These are phyloP conservation scores for Ramphastos sulfuratus DNA, from an alignment of 2,113 vertebrate genomes.

Conservation along the genomic window DNA sequence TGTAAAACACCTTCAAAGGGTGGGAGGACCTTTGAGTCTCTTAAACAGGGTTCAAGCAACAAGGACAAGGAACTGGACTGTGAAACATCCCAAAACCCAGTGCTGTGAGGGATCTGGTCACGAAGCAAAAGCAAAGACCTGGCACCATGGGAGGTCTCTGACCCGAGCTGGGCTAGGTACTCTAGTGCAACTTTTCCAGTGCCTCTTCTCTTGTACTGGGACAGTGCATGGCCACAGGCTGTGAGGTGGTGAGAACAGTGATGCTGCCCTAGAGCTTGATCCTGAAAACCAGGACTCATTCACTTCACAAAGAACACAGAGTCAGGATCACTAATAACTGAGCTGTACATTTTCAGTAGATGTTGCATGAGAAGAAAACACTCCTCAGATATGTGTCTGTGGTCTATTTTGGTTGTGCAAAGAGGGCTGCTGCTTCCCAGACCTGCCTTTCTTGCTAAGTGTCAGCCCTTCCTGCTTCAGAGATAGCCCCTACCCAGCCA, in stretches of 20 bases:
- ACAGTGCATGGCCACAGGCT: neutral
- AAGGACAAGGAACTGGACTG: neutral
- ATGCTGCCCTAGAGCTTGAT: neutral
- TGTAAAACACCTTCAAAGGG: neutral
- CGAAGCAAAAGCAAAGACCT: neutral
- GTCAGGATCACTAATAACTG: neutral
- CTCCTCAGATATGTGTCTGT: neutral
- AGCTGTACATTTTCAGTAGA: neutral
- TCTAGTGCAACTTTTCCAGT: neutral
- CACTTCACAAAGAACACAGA: neutral
- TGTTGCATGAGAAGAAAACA: neutral
- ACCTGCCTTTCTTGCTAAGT: neutral
- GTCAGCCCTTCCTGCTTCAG: neutral
- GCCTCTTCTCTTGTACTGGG: neutral
- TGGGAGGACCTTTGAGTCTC: neutral
- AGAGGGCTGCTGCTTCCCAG: neutral
- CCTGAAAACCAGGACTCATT: neutral
- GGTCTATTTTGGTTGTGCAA: neutral
- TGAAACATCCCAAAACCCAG: neutral
- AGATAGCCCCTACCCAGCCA: neutral
- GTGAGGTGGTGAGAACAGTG: accelerated
- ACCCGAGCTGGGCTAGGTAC: neutral
- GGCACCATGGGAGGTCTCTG: neutral
- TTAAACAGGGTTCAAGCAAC: neutral
- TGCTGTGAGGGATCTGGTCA: neutral